Evolutionary conservation across 64 coral and sea anemone genomes (phyloP).

Genomic region (Trachythela sp.): DNA sequence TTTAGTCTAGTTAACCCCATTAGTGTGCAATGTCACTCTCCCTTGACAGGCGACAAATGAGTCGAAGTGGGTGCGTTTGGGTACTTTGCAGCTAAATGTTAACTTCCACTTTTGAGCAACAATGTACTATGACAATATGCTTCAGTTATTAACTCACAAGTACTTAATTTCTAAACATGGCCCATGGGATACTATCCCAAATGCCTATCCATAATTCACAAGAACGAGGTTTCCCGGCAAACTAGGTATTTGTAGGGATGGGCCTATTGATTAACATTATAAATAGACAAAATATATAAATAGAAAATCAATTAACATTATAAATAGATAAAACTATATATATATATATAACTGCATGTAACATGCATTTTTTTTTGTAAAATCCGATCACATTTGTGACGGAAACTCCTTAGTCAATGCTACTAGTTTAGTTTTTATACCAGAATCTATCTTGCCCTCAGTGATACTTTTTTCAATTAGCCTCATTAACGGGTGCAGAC

Average conservation of each 20-base stretch:
- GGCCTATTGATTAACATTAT: too few species aligned
- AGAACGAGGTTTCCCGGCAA: too few species aligned
- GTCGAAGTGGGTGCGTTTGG: too few species aligned
- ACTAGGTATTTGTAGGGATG: too few species aligned
- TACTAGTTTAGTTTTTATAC: neutral
- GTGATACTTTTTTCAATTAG: neutral
- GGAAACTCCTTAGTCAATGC: neutral
- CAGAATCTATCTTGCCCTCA: neutral
- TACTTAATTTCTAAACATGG: neutral
- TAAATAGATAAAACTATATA: neutral
- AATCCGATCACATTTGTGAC: neutral
- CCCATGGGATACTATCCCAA: neutral
- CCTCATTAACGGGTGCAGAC: neutral
- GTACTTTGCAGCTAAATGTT: too few species aligned
- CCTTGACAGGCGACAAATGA: neutral
- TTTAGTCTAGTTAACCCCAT: too few species aligned
- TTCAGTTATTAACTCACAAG: neutral
- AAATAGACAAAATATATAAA: too few species aligned
- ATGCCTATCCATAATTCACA: neutral
- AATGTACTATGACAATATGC: too few species aligned
- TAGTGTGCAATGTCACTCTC: too few species aligned
- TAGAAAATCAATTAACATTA: neutral
- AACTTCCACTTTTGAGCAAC: too few species aligned
- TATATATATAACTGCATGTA: neutral
- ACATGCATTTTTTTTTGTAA: neutral